Evolutionary conservation across 2,797 vertebrate species (phyloP), one percentile per base, ranked within the genome.

Genomic region (Chaenodraco wilsoni): DNA sequence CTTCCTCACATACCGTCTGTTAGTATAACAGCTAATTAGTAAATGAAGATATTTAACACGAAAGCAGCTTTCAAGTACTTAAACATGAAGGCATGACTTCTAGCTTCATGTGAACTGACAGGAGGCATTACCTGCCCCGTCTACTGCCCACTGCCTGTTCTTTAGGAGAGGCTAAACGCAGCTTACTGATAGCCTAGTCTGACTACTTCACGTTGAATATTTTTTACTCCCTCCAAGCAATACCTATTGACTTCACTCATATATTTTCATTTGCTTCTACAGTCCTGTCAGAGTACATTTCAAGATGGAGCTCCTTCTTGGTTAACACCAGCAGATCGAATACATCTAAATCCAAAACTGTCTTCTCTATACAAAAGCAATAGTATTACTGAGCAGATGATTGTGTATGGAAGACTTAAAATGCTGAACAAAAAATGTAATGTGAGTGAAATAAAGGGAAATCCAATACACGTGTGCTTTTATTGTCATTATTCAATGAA

Each of bases 141-240:
- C 44, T 52, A 19, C 65, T 76, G 72, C 72, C 52, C 66, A 51
- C 55, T 71, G 71, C 62, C 58, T 65, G 60, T 14, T 76, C 33
- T 64, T 14, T 21, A 4, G 58, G n/a, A 48, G 44, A 68, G 55
- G 54, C 59, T 65, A 77, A 74, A 67, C 23, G 23, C 40, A 73
- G 59, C 62, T 72, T 7, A 41, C 55, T 50, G 77, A 67, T 65
- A 72, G 74, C 52, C 61, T 49, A 52, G 40, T 79, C 60, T n/a
- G 48, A 58, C 14, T 16, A 43, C 40, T 54, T 76, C 67, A 63
- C 52, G 54, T 50, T 59, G 59, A 63, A 60, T 72, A 23, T 72
- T 48, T 67, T 59, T 46, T 66, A 31, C 63, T 72, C 63, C 33
- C 72, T 58, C 40, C 9, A 57, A 70, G 65, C 57, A 11, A 23